Percentiles rank a stretch among this genome's conserved stretches.
phyloP scores from a whole-genome alignment of 2,113 vertebrate species.

The Nothoprocta pentlandii region DNA sequence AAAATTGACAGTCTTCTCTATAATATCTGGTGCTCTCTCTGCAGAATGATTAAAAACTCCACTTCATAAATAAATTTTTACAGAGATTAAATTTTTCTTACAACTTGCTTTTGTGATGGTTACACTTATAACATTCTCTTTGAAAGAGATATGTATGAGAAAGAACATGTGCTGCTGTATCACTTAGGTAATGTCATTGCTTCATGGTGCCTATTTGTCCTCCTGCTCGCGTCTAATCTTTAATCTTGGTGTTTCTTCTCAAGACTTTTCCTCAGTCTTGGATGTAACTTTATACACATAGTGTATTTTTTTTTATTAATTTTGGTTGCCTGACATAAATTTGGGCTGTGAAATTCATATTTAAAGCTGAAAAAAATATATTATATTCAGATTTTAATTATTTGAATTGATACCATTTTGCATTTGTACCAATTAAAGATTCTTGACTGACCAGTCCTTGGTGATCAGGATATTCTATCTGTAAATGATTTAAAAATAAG shows the following conservation, averaged over 20 bases:
- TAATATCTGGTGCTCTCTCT: not conserved
- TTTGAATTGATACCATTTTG: too few species aligned
- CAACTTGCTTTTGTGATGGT: not conserved
- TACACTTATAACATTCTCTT: not conserved
- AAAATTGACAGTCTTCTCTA: not conserved
- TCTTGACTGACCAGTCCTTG: not conserved
- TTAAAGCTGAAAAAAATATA: not conserved
- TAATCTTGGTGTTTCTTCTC: not conserved
- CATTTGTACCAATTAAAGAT: not conserved
- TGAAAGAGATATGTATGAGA: not conserved
- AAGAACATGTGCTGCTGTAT: not conserved
- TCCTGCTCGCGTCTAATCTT: accelerated
- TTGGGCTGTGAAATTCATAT: not conserved
- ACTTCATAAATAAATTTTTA: not conserved
- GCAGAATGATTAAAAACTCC: not conserved
- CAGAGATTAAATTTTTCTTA: not conserved
- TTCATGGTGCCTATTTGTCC: not conserved
- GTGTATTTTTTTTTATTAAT: not conserved
- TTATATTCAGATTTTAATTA: not conserved
- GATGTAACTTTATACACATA: not conserved
- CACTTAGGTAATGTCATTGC: not conserved
- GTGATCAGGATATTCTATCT: not conserved
- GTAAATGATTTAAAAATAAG: not conserved
- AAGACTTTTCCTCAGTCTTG: not conserved
- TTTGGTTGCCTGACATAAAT: not conserved